A percentile compares a stretch with the other conserved stretches of the same genome.
These are phyloP conservation scores for Drosophila santomea DNA, from an alignment of 1,140 invertebrate species.

Conservation along the genomic window DNA sequence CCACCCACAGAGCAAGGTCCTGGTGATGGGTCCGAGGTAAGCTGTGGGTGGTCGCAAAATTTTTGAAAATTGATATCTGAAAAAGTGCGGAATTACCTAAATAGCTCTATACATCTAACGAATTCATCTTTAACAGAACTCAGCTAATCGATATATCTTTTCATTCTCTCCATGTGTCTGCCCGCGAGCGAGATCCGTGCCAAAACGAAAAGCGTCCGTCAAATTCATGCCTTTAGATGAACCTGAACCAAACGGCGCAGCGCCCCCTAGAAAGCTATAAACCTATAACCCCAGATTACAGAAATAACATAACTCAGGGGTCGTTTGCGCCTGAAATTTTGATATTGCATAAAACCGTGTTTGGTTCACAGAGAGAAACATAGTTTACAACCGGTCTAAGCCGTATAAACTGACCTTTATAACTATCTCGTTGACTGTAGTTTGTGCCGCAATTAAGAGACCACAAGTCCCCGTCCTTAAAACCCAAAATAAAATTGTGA, in stretches of 20 bases:
- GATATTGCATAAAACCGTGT: slow-evolving; percentile 8
- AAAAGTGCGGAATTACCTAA: slow-evolving; percentile 24
- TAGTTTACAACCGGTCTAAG: slow-evolving; percentile 29
- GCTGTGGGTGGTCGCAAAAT: slow-evolving; percentile 33
- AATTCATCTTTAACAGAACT: slow-evolving; percentile 39
- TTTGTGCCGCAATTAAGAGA: slow-evolving; percentile 80
- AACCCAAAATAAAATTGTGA: background rate
- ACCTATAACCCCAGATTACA: background rate
- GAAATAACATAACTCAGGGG: slow-evolving; percentile 5
- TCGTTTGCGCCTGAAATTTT: slow-evolving; percentile 17
- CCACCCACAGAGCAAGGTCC: slow-evolving; percentile 43
- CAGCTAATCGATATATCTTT: slow-evolving; percentile 53
- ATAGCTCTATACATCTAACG: slow-evolving; percentile 37
- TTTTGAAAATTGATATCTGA: background rate
- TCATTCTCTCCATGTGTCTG: slow-evolving; percentile 44
- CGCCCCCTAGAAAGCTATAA: slow-evolving; percentile 14
- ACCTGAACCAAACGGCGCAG: slow-evolving; percentile 78
- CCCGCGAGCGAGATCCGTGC: slow-evolving; percentile 73
- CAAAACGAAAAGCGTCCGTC: slow-evolving; percentile 84
- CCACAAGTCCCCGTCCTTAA: background rate
- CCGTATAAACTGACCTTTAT: slow-evolving; percentile 81
- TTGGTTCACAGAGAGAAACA: slow-evolving; percentile 36
- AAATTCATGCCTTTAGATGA: slow-evolving; percentile 85
- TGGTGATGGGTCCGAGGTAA: slow-evolving; percentile 31
- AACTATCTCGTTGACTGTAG: slow-evolving; percentile 85